Percentiles rank a stretch among this genome's conserved stretches.
Evolutionary conservation across 2,888 invertebrate species (phyloP).

Genomic region (Tinea trinotella): DNA sequence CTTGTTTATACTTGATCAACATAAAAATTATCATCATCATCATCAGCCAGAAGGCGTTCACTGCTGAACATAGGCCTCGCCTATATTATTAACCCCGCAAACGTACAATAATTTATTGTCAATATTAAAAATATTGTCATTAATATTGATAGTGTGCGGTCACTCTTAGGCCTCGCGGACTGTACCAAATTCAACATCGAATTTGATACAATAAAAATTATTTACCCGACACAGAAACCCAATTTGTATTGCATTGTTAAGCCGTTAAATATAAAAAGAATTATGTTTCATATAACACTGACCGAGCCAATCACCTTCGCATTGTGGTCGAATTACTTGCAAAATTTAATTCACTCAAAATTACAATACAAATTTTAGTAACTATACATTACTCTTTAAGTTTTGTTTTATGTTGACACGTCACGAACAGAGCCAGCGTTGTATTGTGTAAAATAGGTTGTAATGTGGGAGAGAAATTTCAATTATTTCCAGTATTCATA

Average conservation of each 20-base stretch:
- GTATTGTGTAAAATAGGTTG: conserved; percentile 4
- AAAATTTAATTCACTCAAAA: conserved; percentile 33
- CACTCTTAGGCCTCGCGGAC: no score
- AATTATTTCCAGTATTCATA: conserved; percentile 14
- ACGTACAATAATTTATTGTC: no score
- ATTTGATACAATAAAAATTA: neutral
- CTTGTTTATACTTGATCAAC: no score
- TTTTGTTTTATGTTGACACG: neutral
- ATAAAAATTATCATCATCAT: no score
- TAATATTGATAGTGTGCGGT: no score
- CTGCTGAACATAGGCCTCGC: no score
- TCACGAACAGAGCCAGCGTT: neutral
- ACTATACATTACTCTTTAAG: neutral
- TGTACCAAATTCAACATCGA: no score
- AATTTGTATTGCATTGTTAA: conserved; percentile 41
- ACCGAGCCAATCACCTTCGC: conserved; percentile 39
- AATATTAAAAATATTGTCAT: no score
- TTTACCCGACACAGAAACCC: conserved; percentile 23
- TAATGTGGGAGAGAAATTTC: neutral
- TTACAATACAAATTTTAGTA: no score
- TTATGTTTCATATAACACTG: conserved; percentile 14
- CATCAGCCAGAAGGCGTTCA: no score
- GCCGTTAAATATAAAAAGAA: conserved; percentile 25
- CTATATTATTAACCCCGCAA: no score
- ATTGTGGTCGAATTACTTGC: conserved; percentile 61